A percentile compares a stretch with the other conserved stretches of the same genome.
Conservation (phyloP, 2,888 invertebrate species). For the Bhutanitis thaidina region DNA sequence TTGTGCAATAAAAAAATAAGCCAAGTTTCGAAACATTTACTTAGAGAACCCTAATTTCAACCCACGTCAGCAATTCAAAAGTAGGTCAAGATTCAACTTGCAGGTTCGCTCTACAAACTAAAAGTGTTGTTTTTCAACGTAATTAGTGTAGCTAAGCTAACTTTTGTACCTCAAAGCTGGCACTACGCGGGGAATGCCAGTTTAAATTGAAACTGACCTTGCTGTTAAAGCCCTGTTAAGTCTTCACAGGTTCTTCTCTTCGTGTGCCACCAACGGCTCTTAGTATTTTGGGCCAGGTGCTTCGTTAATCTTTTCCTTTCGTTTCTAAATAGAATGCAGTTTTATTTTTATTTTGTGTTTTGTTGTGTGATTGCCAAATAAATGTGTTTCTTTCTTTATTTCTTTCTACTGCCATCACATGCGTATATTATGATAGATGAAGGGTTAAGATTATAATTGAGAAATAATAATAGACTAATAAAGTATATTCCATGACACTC, state of each 20-base stretch:
- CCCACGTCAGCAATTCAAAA: neutral
- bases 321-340: constrained; percentile 9
- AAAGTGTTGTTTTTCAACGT: constrained; percentile 64
- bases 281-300: constrained; percentile 9
- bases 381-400: too few relatives aligned
- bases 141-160: constrained; percentile 62
- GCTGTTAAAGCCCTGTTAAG: constrained; percentile 8
- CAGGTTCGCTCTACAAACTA: constrained; percentile 14
- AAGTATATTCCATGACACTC: too few relatives aligned
- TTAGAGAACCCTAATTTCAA: constrained; percentile 7
- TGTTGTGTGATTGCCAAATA: too few relatives aligned
- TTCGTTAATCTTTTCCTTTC: constrained; percentile 22
- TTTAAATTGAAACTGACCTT: constrained; percentile 25
- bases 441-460: too few relatives aligned
- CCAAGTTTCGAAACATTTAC: neutral
- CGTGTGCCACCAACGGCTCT: constrained; percentile 5
- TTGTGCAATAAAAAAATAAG: too few relatives aligned
- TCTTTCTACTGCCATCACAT: too few relatives aligned
- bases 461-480: too few relatives aligned
- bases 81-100: constrained; percentile 15
- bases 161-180: constrained; percentile 35
- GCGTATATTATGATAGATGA: too few relatives aligned
- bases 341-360: too few relatives aligned
- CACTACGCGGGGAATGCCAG: constrained; percentile 34
- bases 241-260: neutral